Percentiles rank a stretch among this genome's conserved stretches.
phyloP scores from a whole-genome alignment of 2,888 invertebrate species.

The Mythimna impura region DNA sequence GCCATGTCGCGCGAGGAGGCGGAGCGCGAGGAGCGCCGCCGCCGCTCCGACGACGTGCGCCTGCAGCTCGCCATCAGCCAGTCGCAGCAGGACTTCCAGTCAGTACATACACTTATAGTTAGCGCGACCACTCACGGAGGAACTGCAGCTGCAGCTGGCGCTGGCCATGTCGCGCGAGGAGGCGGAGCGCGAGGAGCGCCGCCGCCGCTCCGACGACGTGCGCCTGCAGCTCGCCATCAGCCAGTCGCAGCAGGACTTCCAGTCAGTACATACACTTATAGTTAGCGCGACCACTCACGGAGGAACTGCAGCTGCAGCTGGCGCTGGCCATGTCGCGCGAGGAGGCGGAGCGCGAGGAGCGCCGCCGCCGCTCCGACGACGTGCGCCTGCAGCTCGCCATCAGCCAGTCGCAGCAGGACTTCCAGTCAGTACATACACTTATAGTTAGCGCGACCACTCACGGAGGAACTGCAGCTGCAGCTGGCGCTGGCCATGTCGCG shows the following conservation, averaged over 20 bases:
- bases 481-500: constrained; percentile 99
- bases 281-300: constrained; percentile 98
- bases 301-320: constrained; percentile 99
- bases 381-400: constrained; percentile 98
- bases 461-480: constrained; percentile 99
- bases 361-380: constrained; percentile 98
- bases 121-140: constrained; percentile 98
- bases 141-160: constrained; percentile 99
- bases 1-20: constrained; percentile 99
- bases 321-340: constrained; percentile 99
- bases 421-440: too few relatives aligned
- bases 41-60: constrained; percentile 98
- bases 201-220: constrained; percentile 98
- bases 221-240: constrained; percentile 98
- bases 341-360: constrained; percentile 99
- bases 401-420: constrained; percentile 98
- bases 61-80: constrained; percentile 98
- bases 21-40: constrained; percentile 98
- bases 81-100: constrained; percentile 98
- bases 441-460: constrained; percentile 98
- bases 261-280: too few relatives aligned
- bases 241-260: constrained; percentile 98
- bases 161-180: constrained; percentile 99
- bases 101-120: too few relatives aligned
- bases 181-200: constrained; percentile 98